Evolutionary conservation across 2,888 invertebrate genomes (phyloP).

Genomic region (Theretra japonica): DNA sequence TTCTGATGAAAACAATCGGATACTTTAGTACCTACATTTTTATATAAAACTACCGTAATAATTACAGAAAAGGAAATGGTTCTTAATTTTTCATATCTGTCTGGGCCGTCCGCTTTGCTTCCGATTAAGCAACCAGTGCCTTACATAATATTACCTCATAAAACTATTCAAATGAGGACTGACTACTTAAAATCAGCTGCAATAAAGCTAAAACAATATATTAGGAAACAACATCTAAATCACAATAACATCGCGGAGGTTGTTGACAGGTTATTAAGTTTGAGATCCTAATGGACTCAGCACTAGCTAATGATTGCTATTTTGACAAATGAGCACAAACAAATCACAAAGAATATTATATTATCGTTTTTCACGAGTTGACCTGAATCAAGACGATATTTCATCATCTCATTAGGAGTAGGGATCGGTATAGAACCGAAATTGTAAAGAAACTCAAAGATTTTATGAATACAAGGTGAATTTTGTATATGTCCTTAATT

Average conservation of each 20-base stretch:
- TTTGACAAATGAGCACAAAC: slow-evolving; percentile 20
- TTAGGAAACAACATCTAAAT: not conserved
- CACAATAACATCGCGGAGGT: not conserved
- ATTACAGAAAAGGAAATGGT: too few species aligned
- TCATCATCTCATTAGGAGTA: not conserved
- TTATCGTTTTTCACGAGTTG: not conserved
- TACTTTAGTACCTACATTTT: too few species aligned
- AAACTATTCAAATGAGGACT: not conserved
- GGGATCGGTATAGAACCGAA: too few species aligned
- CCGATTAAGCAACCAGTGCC: too few species aligned
- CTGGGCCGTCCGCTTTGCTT: too few species aligned
- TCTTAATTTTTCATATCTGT: too few species aligned
- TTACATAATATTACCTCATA: too few species aligned
- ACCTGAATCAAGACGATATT: slow-evolving; percentile 1
- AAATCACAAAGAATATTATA: not conserved
- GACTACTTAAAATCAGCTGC: not conserved
- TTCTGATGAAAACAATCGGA: too few species aligned
- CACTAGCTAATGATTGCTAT: slow-evolving; percentile 23
- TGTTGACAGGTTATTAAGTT: slow-evolving; percentile 21
- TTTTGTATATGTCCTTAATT: too few species aligned
- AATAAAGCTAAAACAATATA: not conserved
- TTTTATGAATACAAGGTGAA: too few species aligned
- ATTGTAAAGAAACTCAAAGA: too few species aligned
- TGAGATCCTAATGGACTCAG: slow-evolving; percentile 16
- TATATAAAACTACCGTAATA: too few species aligned